phyloP scores from a whole-genome alignment of 2,888 invertebrate genomes.

The Entomobrya multifasciata region DNA sequence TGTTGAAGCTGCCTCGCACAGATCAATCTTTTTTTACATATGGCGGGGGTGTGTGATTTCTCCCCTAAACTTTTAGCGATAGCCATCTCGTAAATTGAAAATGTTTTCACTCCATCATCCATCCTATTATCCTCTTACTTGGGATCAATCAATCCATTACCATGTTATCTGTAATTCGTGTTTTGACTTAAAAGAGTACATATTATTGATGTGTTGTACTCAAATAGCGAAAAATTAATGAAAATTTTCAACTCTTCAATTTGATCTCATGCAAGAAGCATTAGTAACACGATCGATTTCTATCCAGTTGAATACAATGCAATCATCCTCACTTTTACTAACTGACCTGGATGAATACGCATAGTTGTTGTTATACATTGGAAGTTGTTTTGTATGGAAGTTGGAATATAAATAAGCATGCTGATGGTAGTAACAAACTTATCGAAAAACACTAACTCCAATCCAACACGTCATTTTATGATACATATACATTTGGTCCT shows the following conservation, averaged over 20 bases:
- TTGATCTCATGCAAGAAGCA: background rate
- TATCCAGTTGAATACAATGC: background rate
- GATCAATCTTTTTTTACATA: background rate
- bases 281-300: background rate
- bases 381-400: too few species aligned
- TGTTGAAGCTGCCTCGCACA: background rate
- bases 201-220: background rate
- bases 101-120: too few species aligned
- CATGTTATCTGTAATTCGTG: background rate
- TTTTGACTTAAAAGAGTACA: conserved; percentile 5
- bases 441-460: conserved; percentile 2
- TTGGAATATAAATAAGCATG: background rate
- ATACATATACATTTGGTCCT: conserved; percentile 47
- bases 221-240: conserved; percentile 5
- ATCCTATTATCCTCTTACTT: background rate
- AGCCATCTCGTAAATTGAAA: conserved; percentile 31
- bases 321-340: background rate
- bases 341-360: conserved; percentile 35
- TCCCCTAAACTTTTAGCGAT: background rate
- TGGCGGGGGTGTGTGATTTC: conserved; percentile 2
- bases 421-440: conserved; percentile 45
- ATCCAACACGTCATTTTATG: conserved; percentile 52
- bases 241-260: conserved; percentile 13
- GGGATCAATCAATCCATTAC: conserved; percentile 24
- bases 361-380: too few species aligned